These are phyloP conservation scores for Apocrypta bakeri DNA, from an alignment of 1,140 invertebrate genomes.

Conservation along the genomic window DNA sequence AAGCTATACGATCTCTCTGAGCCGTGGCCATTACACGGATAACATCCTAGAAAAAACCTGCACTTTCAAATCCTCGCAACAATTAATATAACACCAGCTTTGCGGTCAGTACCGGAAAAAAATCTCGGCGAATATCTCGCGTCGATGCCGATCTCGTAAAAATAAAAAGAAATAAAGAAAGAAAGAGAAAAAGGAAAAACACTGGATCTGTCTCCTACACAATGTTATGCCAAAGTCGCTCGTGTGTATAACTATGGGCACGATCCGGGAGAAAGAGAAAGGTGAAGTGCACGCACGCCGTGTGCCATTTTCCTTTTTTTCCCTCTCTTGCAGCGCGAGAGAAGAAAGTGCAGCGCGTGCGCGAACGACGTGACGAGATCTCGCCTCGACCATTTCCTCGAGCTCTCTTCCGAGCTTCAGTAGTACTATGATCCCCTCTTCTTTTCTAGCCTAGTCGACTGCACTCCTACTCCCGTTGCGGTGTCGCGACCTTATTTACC, in stretches of 20 bases:
- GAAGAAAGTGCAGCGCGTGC: conserved; percentile 70
- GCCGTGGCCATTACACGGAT: not conserved
- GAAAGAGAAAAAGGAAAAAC: no score
- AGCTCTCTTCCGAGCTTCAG: no score
- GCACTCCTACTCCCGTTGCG: not conserved
- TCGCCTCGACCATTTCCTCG: conserved; percentile 42
- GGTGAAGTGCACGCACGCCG: conserved; percentile 64
- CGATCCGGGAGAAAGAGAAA: conserved; percentile 67
- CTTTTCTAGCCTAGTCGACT: not conserved
- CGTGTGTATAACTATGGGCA: not conserved
- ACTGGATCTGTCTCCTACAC: no score
- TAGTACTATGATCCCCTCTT: no score
- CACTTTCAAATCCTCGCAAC: conserved; percentile 19
- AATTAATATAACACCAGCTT: not conserved
- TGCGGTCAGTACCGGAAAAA: not conserved
- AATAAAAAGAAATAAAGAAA: no score
- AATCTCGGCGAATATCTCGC: not conserved
- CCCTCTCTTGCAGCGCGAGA: conserved; percentile 43
- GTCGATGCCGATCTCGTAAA: no score
- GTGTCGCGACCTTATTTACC: conserved; percentile 48
- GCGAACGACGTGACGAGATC: conserved; percentile 57
- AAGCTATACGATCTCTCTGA: not conserved
- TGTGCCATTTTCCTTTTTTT: conserved; percentile 49
- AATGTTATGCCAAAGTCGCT: not conserved
- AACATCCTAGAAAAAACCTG: conserved; percentile 5